A percentile compares a stretch with the other conserved stretches of the same genome.
Evolutionary conservation across 2,113 vertebrate genomes (phyloP).

Genomic region (Poeciliopsis prolifica): DNA sequence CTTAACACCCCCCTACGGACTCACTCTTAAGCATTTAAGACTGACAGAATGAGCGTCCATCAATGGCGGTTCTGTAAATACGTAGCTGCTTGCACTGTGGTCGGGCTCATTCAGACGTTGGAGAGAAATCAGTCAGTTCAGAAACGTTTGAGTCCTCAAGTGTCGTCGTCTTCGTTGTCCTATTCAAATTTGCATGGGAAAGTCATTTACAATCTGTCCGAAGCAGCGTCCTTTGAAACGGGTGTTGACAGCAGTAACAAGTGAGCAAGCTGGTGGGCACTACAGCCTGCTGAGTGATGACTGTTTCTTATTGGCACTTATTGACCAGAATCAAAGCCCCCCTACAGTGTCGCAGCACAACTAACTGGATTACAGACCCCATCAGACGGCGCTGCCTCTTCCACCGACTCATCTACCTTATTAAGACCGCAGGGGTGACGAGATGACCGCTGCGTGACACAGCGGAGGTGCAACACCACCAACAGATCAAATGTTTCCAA

Average conservation of each 20-base stretch:
- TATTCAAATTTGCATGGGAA: slow-evolving; percentile 67
- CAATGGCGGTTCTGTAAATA: slow-evolving; percentile 73
- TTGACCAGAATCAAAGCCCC: slow-evolving; percentile 72
- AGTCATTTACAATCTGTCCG: slow-evolving; percentile 57
- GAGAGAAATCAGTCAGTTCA: slow-evolving; percentile 50
- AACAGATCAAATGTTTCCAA: slow-evolving; percentile 14
- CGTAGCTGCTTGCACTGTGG: slow-evolving; percentile 57
- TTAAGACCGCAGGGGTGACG: slow-evolving; percentile 40
- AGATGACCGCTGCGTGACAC: slow-evolving; percentile 48
- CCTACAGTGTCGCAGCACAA: slow-evolving; percentile 65
- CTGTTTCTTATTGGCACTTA: slow-evolving; percentile 72
- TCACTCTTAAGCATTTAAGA: slow-evolving; percentile 54
- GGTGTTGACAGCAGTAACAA: slow-evolving; percentile 73
- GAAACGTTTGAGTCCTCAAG: slow-evolving; percentile 54
- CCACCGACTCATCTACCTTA: slow-evolving; percentile 52
- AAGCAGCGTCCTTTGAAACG: slow-evolving; percentile 57
- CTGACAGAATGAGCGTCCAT: slow-evolving; percentile 62
- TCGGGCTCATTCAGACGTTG: slow-evolving; percentile 63
- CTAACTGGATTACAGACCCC: slow-evolving; percentile 75
- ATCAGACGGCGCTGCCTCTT: slow-evolving; percentile 57
- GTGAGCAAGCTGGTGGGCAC: slow-evolving; percentile 74
- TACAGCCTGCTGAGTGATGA: slow-evolving; percentile 75
- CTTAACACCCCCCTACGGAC: slow-evolving; percentile 36
- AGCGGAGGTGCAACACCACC: slow-evolving; percentile 11
- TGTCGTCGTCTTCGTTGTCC: slow-evolving; percentile 62